These are phyloP conservation scores for Beris morrisii DNA, from an alignment of 2,888 invertebrate species.

Conservation along the genomic window DNA sequence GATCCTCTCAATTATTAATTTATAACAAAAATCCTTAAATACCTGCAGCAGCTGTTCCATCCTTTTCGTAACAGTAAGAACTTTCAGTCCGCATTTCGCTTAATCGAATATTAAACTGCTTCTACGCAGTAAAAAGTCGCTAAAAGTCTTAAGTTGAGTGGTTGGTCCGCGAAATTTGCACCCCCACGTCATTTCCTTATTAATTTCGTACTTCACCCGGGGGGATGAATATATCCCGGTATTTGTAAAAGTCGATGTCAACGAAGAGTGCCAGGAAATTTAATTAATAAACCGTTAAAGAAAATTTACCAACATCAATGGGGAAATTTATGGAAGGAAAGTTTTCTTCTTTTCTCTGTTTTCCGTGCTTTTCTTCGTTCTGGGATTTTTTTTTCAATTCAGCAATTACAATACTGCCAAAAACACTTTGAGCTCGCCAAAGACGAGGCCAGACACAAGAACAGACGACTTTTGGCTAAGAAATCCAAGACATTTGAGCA, in stretches of 20 bases:
- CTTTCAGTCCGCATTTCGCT: too few relatives aligned
- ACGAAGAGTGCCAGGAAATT: conserved; percentile 16
- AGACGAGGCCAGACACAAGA: neutral
- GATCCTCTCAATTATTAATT: too few relatives aligned
- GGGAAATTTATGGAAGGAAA: conserved; percentile 1
- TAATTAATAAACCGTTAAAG: conserved; percentile 23
- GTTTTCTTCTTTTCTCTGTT: neutral
- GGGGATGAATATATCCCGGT: neutral
- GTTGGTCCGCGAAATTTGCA: too few relatives aligned
- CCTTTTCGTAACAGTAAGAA: too few relatives aligned
- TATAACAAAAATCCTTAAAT: too few relatives aligned
- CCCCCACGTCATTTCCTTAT: too few relatives aligned
- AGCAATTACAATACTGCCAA: neutral
- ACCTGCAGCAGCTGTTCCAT: too few relatives aligned
- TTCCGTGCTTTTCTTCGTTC: neutral
- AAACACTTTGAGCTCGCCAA: conserved; percentile 3
- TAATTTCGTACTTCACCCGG: too few relatives aligned
- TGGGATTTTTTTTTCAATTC: neutral
- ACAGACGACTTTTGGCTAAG: neutral
- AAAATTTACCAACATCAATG: conserved; percentile 3
- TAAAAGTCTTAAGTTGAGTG: too few relatives aligned
- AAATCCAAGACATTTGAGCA: neutral
- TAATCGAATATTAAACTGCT: too few relatives aligned
- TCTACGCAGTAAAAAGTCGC: too few relatives aligned
- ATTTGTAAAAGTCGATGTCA: conserved; percentile 20